Percentiles rank a stretch among this genome's conserved stretches.
Evolutionary conservation across 2,888 invertebrate species (phyloP).

Genomic region (Aleiodes alternator): DNA sequence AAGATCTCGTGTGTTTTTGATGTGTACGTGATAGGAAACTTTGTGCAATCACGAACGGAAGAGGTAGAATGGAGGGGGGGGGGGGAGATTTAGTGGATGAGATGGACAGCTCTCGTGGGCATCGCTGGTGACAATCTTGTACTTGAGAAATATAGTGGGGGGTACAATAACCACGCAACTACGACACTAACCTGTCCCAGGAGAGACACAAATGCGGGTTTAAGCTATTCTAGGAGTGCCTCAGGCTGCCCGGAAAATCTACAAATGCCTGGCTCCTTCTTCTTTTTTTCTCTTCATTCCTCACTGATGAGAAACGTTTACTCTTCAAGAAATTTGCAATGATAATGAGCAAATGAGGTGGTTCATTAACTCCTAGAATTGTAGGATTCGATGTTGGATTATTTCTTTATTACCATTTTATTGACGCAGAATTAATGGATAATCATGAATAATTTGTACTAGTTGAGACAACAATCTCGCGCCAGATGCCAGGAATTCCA

Average conservation of each 20-base stretch:
- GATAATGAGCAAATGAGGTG: too few species aligned
- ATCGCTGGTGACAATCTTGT: slow-evolving; percentile 26
- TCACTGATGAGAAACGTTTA: neutral
- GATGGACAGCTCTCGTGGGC: slow-evolving; percentile 23
- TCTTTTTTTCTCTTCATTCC: neutral
- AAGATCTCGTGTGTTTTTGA: slow-evolving; percentile 18
- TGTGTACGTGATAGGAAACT: slow-evolving; percentile 32
- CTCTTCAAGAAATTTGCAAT: too few species aligned
- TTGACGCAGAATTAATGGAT: too few species aligned
- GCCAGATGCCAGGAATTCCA: neutral
- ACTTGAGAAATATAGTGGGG: slow-evolving; percentile 22
- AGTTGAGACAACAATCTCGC: slow-evolving; percentile 27
- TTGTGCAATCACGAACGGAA: slow-evolving; percentile 1
- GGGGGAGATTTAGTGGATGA: neutral
- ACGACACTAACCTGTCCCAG: slow-evolving; percentile 32
- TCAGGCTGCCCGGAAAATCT: slow-evolving; percentile 30
- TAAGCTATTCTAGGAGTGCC: slow-evolving; percentile 31
- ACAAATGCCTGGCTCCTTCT: neutral
- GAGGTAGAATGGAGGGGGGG: neutral
- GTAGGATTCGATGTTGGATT: neutral
- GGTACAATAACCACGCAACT: slow-evolving; percentile 31
- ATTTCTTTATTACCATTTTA: too few species aligned
- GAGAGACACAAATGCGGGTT: slow-evolving; percentile 7
- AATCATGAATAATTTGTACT: too few species aligned
- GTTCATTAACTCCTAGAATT: neutral